These are phyloP conservation scores for Cyanoliseus patagonus DNA, from an alignment of 2,113 vertebrate species.

Conservation along the genomic window DNA sequence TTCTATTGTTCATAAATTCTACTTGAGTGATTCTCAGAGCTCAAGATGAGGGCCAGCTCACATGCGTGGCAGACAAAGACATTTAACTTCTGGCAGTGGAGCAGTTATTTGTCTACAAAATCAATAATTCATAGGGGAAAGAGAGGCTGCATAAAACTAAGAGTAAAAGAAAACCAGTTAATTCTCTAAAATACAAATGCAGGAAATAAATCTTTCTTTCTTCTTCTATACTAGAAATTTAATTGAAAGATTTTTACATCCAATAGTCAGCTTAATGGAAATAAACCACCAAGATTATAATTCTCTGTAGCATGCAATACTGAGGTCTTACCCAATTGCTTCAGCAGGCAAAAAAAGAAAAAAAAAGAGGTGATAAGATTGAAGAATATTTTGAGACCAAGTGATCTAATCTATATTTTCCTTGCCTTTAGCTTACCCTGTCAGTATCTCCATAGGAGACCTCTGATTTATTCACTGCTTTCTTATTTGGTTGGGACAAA, in stretches of 20 bases:
- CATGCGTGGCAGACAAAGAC: conserved; percentile 6
- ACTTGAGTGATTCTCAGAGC: conserved; percentile 10
- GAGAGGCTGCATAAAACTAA: neutral
- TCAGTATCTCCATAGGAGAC: neutral
- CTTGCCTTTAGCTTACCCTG: neutral
- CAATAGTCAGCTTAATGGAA: neutral
- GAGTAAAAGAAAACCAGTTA: neutral
- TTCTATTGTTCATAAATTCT: conserved; percentile 27
- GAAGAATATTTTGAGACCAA: neutral
- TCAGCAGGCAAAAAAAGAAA: neutral
- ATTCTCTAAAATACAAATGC: neutral
- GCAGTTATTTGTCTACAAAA: conserved; percentile 40
- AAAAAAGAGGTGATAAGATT: neutral
- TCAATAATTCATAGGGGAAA: conserved; percentile 44
- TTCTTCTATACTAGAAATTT: neutral
- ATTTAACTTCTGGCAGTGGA: conserved; percentile 29
- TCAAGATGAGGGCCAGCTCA: conserved; percentile 17
- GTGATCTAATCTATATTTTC: neutral
- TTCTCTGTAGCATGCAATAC: neutral
- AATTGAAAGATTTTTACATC: neutral
- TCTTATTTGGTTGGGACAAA: neutral
- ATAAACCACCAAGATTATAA: neutral
- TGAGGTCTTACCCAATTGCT: neutral
- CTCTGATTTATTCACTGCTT: neutral
- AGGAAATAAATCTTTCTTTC: neutral